Base-by-base conservation (phyloP, 2,888 invertebrate genomes). In the Heteromyza rotundicornis region DNA sequence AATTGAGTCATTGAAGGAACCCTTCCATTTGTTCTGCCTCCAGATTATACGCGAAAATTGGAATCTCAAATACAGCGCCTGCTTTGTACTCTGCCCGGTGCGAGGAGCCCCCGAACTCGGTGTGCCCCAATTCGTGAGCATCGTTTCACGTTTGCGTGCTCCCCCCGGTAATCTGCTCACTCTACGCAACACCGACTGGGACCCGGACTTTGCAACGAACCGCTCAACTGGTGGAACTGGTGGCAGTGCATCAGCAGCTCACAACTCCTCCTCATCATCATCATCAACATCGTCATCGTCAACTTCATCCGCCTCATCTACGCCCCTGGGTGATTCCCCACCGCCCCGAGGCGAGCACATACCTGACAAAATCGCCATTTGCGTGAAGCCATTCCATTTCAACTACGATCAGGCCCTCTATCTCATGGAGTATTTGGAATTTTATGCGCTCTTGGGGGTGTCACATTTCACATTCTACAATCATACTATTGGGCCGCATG, bases 391-490 rank as follows among this genome's bases (percentile, higher is more conserved):
- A 0, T 87, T 96, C 67, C 95, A 96, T 82, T 95, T 92, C 80
- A 89, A 91, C 70, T 96, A 95, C 82, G 90, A 94, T 76, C 89
- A 92, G 87, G 90, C 90, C 2, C 84, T 93, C 60, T 92, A 93
- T 86, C 85, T 96, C 68, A 84, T 95, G 71, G 96, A 96, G 84
- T 96, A 95, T 86, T 88, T 96, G 73, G 96, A 96, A 82, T 84
- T 96, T 72, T 93, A 96, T 82, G 86, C 89, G 8, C 83, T 95
- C 44, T 84, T 96, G 68, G 96, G 96, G 0, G 92, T 91, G 40
- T 89, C 88, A 56, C 94, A 95, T 81, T 94, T 96, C 82, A 94
- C 93, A 57, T 90, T 96, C 84, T 96, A 95, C 85, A 96, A 96
- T 80, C 92, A 94, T 80, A 94, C 95, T 0, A 85, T 95, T 50